Evolutionary conservation across 1,140 invertebrate species (phyloP).

Genomic region (Eupristina koningsbergeri): DNA sequence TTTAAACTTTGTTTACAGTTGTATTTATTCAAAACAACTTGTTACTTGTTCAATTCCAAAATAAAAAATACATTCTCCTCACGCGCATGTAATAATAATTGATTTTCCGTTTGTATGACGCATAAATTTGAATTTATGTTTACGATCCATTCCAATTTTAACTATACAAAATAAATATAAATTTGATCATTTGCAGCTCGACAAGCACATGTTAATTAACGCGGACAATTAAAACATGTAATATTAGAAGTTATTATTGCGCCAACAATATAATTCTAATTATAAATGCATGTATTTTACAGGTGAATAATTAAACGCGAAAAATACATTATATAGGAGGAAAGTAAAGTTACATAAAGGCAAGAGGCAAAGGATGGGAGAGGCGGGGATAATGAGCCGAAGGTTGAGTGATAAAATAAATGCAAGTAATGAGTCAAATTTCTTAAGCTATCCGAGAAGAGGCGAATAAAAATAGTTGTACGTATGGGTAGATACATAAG

Average conservation of each 20-base stretch:
- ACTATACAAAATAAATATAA: not conserved
- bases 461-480: not conserved
- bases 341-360: not conserved
- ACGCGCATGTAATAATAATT: not conserved
- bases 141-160: not conserved
- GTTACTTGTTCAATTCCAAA: not conserved
- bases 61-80: not conserved
- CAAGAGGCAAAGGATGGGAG: too few relatives aligned
- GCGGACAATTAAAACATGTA: not conserved
- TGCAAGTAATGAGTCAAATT: slow-evolving; percentile 35
- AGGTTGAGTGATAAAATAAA: slow-evolving; percentile 29
- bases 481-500: not conserved
- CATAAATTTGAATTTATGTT: not conserved
- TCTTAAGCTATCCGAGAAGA: not conserved
- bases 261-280: not conserved
- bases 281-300: not conserved
- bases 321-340: not conserved
- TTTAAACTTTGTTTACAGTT: too few relatives aligned
- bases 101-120: not conserved
- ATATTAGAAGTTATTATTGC: not conserved
- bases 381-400: slow-evolving; percentile 11
- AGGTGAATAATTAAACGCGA: not conserved
- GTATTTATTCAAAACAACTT: too few relatives aligned
- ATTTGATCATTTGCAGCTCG: not conserved
- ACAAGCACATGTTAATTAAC: not conserved